Base-by-base conservation (phyloP, 2,888 invertebrate species). In the Epinotia brunnichana region DNA sequence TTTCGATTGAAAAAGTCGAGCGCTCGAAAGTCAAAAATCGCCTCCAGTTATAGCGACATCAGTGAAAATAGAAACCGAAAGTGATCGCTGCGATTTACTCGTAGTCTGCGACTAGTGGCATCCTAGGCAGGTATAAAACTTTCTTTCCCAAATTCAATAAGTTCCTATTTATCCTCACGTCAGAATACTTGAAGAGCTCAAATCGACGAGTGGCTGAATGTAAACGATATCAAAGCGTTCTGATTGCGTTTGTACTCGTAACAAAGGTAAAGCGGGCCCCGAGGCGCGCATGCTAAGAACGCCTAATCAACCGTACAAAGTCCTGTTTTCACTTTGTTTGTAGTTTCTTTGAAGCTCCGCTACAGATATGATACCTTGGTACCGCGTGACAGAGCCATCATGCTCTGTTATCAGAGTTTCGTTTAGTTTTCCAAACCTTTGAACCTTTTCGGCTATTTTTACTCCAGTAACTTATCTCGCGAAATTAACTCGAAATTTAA, bases 301-400 rank as follows among this genome's bases (percentile, higher is more conserved):
- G 90, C 90, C 92, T 90, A 92, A 92, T 92, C 91, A 92, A 91
- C 90, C 90, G 90, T 84, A 82, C 87, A 82, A 83, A 85, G 84
- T 87, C 82, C 85, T 85, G 87, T 86, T 82, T 89, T 86, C 89
- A 89, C 90, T 91, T 91, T 90, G 90, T 90, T 82, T 82, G 85
- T 87, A 88, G 90, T 90, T 90, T 87, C 91, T 92, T 91, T 91
- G 91, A 91, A 86, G 87, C 88, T 84, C 79, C 82, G 78, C 74
- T 81, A 83, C 83, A 86, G 85, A 84, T 88, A 89, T 90, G 88
- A 85, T 86, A 81, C 83, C 85, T 82, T 88, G 84, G 88, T 89
- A 87, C 82, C 80, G 56, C 78, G 80, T 81, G 82, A 83, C 82
- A 29, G 29, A 29, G 29, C 29, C 29, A 78, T 74, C 73, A 69